Conservation (phyloP, 2,113 vertebrate species). For the Brachirus orientalis region DNA sequence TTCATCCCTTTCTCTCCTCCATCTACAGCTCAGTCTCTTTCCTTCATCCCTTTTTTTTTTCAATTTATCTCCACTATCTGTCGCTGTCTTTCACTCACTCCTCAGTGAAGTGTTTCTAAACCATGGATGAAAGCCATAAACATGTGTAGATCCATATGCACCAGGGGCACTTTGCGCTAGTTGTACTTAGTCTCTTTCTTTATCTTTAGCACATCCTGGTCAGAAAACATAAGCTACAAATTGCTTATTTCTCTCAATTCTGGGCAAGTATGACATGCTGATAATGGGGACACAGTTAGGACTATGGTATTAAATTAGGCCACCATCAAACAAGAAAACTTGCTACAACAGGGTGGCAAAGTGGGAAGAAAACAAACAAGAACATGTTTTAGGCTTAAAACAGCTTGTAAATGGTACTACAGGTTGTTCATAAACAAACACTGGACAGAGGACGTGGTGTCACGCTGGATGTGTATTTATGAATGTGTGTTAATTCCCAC, state of each 20-base stretch:
- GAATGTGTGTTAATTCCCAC: slow-evolving; percentile 21
- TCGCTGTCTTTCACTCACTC: slow-evolving; percentile 41
- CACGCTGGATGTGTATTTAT: slow-evolving; percentile 29
- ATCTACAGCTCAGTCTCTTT: slow-evolving; percentile 44
- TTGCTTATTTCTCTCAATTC: slow-evolving; percentile 34
- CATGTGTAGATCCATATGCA: slow-evolving; percentile 37
- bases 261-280: slow-evolving; percentile 46
- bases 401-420: slow-evolving; percentile 47
- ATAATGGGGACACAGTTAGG: slow-evolving; percentile 57
- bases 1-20: slow-evolving; percentile 51
- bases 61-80: slow-evolving; percentile 32
- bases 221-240: slow-evolving; percentile 44
- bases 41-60: slow-evolving; percentile 31
- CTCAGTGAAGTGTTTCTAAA: slow-evolving; percentile 51
- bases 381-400: slow-evolving; percentile 38
- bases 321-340: slow-evolving; percentile 35
- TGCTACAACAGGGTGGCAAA: slow-evolving; percentile 6
- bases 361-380: slow-evolving; percentile 24
- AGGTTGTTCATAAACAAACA: slow-evolving; percentile 55
- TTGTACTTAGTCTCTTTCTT: slow-evolving; percentile 35
- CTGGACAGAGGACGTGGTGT: slow-evolving; percentile 38
- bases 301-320: slow-evolving; percentile 18
- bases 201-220: slow-evolving; percentile 25
- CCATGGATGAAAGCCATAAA: slow-evolving; percentile 46
- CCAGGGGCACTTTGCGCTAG: slow-evolving; percentile 26